Evolutionary conservation across 2,888 invertebrate genomes (phyloP), one percentile per base, ranked within the genome.

Genomic region (Dynastes grantii): DNA sequence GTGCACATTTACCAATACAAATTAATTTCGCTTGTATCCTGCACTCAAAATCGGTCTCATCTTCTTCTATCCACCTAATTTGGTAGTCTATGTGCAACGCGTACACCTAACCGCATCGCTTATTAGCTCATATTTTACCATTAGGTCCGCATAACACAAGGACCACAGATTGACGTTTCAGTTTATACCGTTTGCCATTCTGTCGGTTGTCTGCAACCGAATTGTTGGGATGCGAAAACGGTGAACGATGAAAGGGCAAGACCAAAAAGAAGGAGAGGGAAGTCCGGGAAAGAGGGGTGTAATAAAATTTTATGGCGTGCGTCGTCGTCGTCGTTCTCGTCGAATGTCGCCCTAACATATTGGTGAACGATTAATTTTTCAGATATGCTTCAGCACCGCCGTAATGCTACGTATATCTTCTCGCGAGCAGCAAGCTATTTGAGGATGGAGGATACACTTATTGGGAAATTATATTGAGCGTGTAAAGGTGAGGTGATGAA

Each of bases 241-340:
- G 13, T 16, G 73, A 45, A 45, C 8, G 45, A 45, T 45, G 45
- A 45, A 11, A 37, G 2, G 45, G 45, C 11, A 8, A 11, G 9
- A 45, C 45, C 9, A 45, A 45, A 45, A 11, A 11, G 45, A 8
- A 8, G 45, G 45, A 45, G 8, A 45, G 9, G 45, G 5, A 37
- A 37, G 32, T 37, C 32, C 8, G 45, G 45, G 9, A 11, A 11
- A 45, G 27, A 8, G 9, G 22, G 27, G 13, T 13, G 73, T 73
- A 73, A 78, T 78, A 78, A 65, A 78, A 78, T 78, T 78, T 78
- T 78, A 78, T 78, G 70, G 73, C 51, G 63, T 40, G 55, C 78
- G 71, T 78, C 67, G 67, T 32, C 32, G 32, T 32, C 32, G 32
- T 32, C 32, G 32, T 37, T 37, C 32, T 37, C 32, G 32, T 67